These are phyloP conservation scores for Rhynchotus rufescens DNA, from an alignment of 2,797 vertebrate species.

Conservation along the genomic window DNA sequence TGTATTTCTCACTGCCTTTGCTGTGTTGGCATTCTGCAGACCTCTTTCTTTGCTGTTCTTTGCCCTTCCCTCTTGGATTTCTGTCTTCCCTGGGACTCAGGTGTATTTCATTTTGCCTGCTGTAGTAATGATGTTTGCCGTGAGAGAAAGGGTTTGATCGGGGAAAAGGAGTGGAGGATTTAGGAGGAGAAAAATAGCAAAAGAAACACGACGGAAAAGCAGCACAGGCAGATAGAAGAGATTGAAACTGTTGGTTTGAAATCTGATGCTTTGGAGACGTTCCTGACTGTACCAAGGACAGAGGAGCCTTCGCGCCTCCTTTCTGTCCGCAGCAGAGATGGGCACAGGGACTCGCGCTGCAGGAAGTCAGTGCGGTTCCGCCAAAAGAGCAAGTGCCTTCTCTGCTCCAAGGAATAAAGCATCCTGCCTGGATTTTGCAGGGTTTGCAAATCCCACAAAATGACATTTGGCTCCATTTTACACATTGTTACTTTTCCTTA, in stretches of 20 bases:
- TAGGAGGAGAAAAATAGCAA: slow-evolving; percentile 2
- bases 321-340: background rate
- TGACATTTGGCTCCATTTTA: background rate
- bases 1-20: slow-evolving; percentile 70
- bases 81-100: slow-evolving; percentile 30
- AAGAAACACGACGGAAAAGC: slow-evolving; percentile 24
- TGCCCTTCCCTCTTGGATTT: slow-evolving; percentile 61
- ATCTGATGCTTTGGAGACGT: background rate
- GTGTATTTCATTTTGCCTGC: background rate
- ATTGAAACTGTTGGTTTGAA: slow-evolving; percentile 52
- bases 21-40: slow-evolving; percentile 55
- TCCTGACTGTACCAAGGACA: background rate
- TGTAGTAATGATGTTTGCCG: slow-evolving; percentile 45
- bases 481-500: background rate
- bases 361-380: background rate
- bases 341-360: background rate
- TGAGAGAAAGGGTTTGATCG: slow-evolving; percentile 21
- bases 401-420: background rate
- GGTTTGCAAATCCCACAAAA: background rate
- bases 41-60: slow-evolving; percentile 45
- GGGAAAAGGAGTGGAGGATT: background rate
- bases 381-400: background rate
- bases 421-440: background rate
- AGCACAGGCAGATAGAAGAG: slow-evolving; percentile 5
- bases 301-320: background rate